A percentile compares a stretch with the other conserved stretches of the same genome.
phyloP scores from a whole-genome alignment of 2,888 invertebrate species.

The Agrilus cyanescens region DNA sequence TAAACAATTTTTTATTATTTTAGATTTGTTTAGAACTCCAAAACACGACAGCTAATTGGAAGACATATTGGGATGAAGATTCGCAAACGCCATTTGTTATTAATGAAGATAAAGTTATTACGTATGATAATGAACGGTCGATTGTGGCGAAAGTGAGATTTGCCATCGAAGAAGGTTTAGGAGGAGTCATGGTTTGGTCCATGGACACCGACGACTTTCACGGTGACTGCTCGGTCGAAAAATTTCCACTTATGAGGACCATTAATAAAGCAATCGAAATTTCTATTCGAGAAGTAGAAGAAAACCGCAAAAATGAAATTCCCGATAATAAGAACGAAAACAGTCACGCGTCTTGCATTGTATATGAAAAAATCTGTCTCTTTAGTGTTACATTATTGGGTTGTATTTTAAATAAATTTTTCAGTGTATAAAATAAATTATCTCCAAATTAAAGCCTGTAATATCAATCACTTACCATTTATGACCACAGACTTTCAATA shows the following conservation, averaged over 20 bases:
- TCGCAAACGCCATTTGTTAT: slow-evolving; percentile 52
- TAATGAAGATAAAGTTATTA: slow-evolving; percentile 52
- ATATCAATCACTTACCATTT: no score
- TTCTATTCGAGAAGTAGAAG: slow-evolving; percentile 39
- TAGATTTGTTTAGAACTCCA: slow-evolving; percentile 54
- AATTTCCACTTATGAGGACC: slow-evolving; percentile 57
- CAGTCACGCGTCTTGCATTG: background rate
- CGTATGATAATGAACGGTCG: slow-evolving; percentile 66
- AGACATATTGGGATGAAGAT: slow-evolving; percentile 55
- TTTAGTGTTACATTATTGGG: no score
- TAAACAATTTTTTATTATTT: slow-evolving; percentile 9
- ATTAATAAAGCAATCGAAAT: slow-evolving; percentile 55
- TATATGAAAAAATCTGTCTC: no score
- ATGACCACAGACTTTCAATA: no score
- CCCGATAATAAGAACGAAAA: slow-evolving; percentile 8
- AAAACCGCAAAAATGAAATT: slow-evolving; percentile 38
- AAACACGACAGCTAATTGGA: slow-evolving; percentile 52
- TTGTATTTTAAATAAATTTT: no score
- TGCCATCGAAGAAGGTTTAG: slow-evolving; percentile 52
- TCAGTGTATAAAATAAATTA: no score
- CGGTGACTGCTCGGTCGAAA: slow-evolving; percentile 48
- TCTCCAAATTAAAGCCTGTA: no score
- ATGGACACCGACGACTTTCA: slow-evolving; percentile 80
- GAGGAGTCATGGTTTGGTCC: slow-evolving; percentile 82
- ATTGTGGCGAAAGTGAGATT: slow-evolving; percentile 61